These are phyloP conservation scores for Mesembrinibis cayennensis DNA, from an alignment of 2,113 vertebrate genomes.

Conservation along the genomic window DNA sequence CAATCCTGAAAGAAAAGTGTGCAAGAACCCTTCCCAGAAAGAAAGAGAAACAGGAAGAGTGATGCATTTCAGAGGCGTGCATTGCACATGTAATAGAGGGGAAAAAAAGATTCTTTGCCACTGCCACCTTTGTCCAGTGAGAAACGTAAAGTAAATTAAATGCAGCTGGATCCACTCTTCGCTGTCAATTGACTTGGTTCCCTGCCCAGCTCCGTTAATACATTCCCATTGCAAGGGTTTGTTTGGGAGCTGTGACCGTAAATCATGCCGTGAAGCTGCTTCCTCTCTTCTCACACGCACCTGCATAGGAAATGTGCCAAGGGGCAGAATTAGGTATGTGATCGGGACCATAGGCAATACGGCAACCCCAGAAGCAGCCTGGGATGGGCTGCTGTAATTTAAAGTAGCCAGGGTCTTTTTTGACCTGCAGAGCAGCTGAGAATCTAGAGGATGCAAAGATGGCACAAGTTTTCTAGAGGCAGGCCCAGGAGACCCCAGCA, in stretches of 20 bases:
- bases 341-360: background rate
- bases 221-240: background rate
- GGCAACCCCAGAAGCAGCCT: background rate
- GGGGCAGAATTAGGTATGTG: background rate
- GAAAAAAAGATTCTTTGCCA: background rate
- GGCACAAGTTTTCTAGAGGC: background rate
- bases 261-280: background rate
- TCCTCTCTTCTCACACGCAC: background rate
- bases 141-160: background rate
- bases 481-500: background rate
- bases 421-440: constrained; percentile 10
- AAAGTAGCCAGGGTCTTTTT: background rate
- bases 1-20: background rate
- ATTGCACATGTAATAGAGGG: background rate
- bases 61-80: background rate
- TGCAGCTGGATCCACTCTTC: background rate
- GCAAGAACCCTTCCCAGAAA: background rate
- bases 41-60: background rate
- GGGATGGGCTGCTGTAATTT: background rate
- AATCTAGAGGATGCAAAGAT: background rate
- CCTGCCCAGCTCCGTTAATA: background rate
- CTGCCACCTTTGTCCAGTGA: background rate
- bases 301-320: background rate
- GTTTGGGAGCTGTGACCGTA: background rate
- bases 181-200: background rate